Evolutionary conservation across 2,888 invertebrate species (phyloP).

Genomic region (Camponotus fellah): DNA sequence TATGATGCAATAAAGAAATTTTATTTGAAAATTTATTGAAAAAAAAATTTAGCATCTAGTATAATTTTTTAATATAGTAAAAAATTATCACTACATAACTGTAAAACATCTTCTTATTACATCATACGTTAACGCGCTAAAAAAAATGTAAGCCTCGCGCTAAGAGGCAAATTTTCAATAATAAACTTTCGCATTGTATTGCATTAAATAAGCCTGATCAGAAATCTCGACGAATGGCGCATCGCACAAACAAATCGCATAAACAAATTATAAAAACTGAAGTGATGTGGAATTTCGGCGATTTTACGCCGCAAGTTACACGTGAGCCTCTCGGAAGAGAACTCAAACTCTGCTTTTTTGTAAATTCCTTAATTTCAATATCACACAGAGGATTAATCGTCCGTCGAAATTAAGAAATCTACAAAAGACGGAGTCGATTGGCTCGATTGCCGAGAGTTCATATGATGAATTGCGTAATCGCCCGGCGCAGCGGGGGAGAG

Average conservation of each 20-base stretch:
- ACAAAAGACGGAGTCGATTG: background rate
- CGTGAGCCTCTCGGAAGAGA: background rate
- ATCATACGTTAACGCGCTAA: background rate
- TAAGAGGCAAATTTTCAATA: background rate
- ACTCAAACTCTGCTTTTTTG: background rate
- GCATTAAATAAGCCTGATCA: background rate
- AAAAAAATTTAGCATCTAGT: background rate
- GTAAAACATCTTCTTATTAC: background rate
- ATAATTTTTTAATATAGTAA: background rate
- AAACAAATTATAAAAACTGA: background rate
- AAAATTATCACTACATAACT: background rate
- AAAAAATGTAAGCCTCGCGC: background rate
- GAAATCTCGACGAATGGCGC: background rate
- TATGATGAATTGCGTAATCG: conserved; percentile 70
- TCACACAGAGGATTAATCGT: background rate
- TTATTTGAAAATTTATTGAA: background rate
- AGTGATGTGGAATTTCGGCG: background rate
- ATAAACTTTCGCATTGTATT: background rate
- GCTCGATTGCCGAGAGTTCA: background rate
- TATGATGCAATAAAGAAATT: background rate
- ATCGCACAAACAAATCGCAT: background rate
- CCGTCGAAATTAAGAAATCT: background rate
- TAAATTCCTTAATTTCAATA: background rate
- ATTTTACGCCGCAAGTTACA: conserved; percentile 43
- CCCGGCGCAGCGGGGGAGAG: conserved; percentile 23